phyloP scores from a whole-genome alignment of 2,797 vertebrate genomes.

The Tapera naevia region DNA sequence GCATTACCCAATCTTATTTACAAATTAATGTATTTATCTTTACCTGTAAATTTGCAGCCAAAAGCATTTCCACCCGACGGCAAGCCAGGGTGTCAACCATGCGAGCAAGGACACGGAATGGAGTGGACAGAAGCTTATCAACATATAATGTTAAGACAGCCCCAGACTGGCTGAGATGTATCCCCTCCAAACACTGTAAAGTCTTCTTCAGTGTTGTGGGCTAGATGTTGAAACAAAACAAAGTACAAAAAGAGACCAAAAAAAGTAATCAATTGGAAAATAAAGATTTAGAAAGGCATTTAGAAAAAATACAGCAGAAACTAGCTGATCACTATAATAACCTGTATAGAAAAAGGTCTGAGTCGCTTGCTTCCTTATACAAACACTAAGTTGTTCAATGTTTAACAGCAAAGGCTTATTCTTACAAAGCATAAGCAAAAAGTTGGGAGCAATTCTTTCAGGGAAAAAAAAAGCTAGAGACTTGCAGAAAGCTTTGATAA shows the following conservation, averaged over 20 bases:
- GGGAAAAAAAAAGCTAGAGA: background rate
- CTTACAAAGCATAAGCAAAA: background rate
- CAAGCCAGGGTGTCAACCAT: constrained; percentile 97
- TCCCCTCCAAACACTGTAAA: constrained; percentile 94
- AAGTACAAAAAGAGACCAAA: background rate
- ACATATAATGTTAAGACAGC: constrained; percentile 92
- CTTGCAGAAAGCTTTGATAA: background rate
- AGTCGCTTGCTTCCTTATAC: background rate
- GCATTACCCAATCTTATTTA: background rate
- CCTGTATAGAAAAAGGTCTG: background rate
- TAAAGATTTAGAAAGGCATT: background rate
- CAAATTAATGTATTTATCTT: background rate
- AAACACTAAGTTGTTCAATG: background rate
- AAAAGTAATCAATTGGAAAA: background rate
- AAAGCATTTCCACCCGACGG: constrained; percentile 95
- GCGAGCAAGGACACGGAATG: constrained; percentile 93
- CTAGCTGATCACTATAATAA: background rate
- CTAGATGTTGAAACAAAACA: constrained; percentile 61
- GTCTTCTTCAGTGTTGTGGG: constrained; percentile 94
- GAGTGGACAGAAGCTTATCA: constrained; percentile 92
- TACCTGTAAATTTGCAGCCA: constrained; percentile 95
- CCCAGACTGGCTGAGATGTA: constrained; percentile 97
- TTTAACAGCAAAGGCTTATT: background rate
- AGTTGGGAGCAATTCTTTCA: background rate
- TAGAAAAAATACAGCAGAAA: background rate